A percentile compares a stretch with the other conserved stretches of the same genome.
These are phyloP conservation scores for Dryas iulia DNA, from an alignment of 1,140 invertebrate genomes.

Conservation along the genomic window DNA sequence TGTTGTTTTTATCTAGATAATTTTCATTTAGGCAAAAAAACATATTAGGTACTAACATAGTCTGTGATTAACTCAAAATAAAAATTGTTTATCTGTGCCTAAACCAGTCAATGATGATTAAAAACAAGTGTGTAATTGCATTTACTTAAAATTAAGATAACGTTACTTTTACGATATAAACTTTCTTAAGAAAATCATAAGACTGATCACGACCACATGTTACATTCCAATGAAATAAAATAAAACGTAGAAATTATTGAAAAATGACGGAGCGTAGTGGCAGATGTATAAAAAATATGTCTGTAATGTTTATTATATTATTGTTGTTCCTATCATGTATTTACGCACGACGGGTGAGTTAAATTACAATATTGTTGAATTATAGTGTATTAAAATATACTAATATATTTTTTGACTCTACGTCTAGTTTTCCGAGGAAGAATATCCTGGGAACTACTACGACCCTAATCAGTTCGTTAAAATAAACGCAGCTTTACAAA, in stretches of 20 bases:
- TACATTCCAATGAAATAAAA: slow-evolving; percentile 1
- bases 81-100: not conserved
- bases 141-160: not conserved
- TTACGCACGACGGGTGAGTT: slow-evolving; percentile 51
- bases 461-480: slow-evolving; percentile 40
- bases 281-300: slow-evolving; percentile 14
- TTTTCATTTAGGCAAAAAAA: no score
- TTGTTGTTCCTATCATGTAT: slow-evolving; percentile 33
- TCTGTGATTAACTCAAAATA: not conserved
- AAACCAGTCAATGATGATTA: not conserved
- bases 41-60: no score
- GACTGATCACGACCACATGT: slow-evolving; percentile 7
- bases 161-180: not conserved
- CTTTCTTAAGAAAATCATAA: not conserved
- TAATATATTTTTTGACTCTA: slow-evolving; percentile 3
- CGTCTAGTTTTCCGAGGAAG: slow-evolving; percentile 48
- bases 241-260: not conserved
- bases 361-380: not conserved
- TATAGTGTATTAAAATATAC: not conserved
- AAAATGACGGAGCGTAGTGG: not conserved
- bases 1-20: no score
- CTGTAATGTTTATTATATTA: slow-evolving; percentile 18
- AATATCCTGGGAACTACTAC: slow-evolving; percentile 47
- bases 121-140: not conserved
- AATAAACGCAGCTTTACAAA: slow-evolving; percentile 53